These are phyloP conservation scores for Cryptoblepharus egeriae DNA, from an alignment of 2,797 vertebrate species.

Conservation along the genomic window DNA sequence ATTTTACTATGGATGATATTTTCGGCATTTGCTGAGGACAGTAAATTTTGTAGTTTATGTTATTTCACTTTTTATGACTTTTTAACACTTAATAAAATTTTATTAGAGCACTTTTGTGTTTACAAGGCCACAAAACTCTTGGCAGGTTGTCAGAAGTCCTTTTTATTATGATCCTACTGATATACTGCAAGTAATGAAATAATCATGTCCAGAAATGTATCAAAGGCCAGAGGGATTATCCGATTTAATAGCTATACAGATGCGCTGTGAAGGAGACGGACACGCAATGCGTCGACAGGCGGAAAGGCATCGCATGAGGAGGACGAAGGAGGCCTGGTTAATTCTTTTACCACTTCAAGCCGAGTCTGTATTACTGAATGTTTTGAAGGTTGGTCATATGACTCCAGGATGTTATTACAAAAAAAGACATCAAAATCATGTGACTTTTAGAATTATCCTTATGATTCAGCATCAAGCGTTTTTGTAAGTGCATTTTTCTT, in stretches of 20 bases:
- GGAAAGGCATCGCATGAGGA: slow-evolving; percentile 42
- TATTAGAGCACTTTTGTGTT: slow-evolving; percentile 98
- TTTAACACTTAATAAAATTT: slow-evolving; percentile 99
- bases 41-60: slow-evolving; percentile 93
- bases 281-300: slow-evolving; percentile 69
- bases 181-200: slow-evolving; percentile 90
- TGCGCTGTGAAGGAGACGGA: slow-evolving; percentile 80
- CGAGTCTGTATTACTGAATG: slow-evolving; percentile 52
- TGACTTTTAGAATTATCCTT: slow-evolving; percentile 43
- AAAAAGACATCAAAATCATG: slow-evolving; percentile 64
- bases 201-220: slow-evolving; percentile 89
- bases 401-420: slow-evolving; percentile 60
- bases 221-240: slow-evolving; percentile 88
- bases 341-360: slow-evolving; percentile 63
- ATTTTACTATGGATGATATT: slow-evolving; percentile 86
- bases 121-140: slow-evolving; percentile 97
- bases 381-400: slow-evolving; percentile 64
- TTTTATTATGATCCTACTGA: slow-evolving; percentile 91
- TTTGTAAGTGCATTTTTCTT: slow-evolving; percentile 44
- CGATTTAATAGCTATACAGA: slow-evolving; percentile 85
- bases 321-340: slow-evolving; percentile 54
- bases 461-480: slow-evolving; percentile 58
- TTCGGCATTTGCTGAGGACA: slow-evolving; percentile 88
- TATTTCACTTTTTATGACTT: slow-evolving; percentile 92
- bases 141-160: slow-evolving; percentile 87